Evolutionary conservation across 2,888 invertebrate species (phyloP).

Genomic region (Lycia hirtaria): DNA sequence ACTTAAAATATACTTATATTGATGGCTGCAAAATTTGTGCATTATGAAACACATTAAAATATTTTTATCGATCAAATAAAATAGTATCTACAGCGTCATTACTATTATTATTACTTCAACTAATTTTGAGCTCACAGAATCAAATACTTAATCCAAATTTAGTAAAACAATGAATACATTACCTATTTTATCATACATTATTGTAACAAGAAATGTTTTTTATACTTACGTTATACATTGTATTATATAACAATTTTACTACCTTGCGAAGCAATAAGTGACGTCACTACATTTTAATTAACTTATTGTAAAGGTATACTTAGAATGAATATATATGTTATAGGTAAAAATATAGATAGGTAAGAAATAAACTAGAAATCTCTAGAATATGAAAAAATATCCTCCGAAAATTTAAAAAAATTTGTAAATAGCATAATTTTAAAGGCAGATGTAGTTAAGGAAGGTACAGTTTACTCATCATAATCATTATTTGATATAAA

Average conservation of each 20-base stretch:
- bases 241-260: slow-evolving; percentile 10
- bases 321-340: neutral
- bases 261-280: slow-evolving; percentile 16
- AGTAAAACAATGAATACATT: no score
- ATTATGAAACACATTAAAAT: no score
- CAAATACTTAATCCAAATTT: no score
- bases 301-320: neutral
- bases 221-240: neutral
- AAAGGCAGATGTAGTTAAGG: slow-evolving; percentile 14
- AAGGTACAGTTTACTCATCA: slow-evolving; percentile 4
- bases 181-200: no score
- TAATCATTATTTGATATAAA: slow-evolving; percentile 6
- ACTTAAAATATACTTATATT: no score
- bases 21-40: no score
- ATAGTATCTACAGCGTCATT: no score
- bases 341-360: slow-evolving; percentile 2
- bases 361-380: slow-evolving; percentile 7
- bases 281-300: slow-evolving; percentile 4
- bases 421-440: slow-evolving; percentile 18
- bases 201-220: no score
- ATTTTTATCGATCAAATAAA: no score
- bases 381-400: neutral
- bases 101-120: no score
- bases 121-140: no score
- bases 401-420: slow-evolving; percentile 5